phyloP scores from a whole-genome alignment of 2,113 vertebrate genomes.

The Acanthochromis polyacanthus region DNA sequence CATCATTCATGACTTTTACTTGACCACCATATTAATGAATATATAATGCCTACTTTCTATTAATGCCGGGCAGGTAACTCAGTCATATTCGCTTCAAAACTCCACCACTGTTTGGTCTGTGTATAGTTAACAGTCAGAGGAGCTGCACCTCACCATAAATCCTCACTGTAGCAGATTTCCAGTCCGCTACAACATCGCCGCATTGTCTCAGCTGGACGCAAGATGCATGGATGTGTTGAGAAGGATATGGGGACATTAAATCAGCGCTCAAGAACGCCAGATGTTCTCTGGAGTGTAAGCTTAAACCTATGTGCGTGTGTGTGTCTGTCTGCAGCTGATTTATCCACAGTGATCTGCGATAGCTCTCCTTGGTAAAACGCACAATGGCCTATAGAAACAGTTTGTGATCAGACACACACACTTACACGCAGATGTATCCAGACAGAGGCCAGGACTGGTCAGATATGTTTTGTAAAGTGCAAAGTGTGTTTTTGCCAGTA shows the following conservation, averaged over 20 bases:
- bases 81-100: not conserved
- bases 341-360: slow-evolving; percentile 19
- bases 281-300: slow-evolving; percentile 42
- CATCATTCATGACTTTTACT: no score
- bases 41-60: not conserved
- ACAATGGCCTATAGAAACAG: slow-evolving; percentile 8
- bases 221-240: slow-evolving; percentile 4
- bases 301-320: slow-evolving; percentile 3
- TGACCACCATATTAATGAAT: no score
- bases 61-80: not conserved
- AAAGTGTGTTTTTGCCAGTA: not conserved
- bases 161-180: slow-evolving; percentile 1
- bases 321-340: slow-evolving; percentile 13
- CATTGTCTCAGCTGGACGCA: slow-evolving; percentile 24
- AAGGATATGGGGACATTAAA: slow-evolving; percentile 35
- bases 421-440: slow-evolving; percentile 4
- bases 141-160: slow-evolving; percentile 6
- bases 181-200: slow-evolving; percentile 14
- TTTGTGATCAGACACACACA: slow-evolving; percentile 10
- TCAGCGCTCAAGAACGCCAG: slow-evolving; percentile 24
- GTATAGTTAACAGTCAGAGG: not conserved
- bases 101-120: not conserved
- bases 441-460: not conserved
- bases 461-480: not conserved
- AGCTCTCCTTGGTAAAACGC: not conserved